Evolutionary conservation across 2,888 invertebrate genomes (phyloP), one percentile per base, ranked within the genome.

Genomic region (Marronus borbonicus): DNA sequence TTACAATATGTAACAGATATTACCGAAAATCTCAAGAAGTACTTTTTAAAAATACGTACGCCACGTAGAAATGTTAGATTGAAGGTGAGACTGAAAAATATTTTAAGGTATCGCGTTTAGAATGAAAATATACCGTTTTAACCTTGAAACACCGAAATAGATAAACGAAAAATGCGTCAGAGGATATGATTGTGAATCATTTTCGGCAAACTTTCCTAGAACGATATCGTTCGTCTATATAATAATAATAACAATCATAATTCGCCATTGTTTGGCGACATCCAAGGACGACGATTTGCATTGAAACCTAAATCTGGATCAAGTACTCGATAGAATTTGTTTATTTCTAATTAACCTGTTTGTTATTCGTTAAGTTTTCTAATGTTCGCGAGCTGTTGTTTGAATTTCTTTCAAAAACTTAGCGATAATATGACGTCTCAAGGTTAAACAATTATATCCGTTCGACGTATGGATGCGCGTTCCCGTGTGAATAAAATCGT

Each of bases 161-260:
- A 58, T 70, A 70, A 70, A 55, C 52, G 52, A 55, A 28, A 70
- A 28, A 70, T 70, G 55, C 52, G 70, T 55, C 70, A 70, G 70
- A 70, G 70, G 55, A 70, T 68, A 50, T 70, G 70, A 70, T 55
- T n/a, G 70, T 70, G 70, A 68, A 68, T 68, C 68, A 68, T 44
- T 68, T 50, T 68, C 14, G 52, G 68, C 28, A 50, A 28, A 68
- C 50, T 68, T 68, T 68, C 68, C 50, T 68, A 49, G 68, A 68
- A 68, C 68, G 68, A 68, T 68, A 68, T 28, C 28, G 49, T 68
- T 68, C 17, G 20, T 68, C 44, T 49, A 31, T 44, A 49, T 44
- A 49, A 12, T 49, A 17, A 49, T 50, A 68, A 50, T 68, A 68
- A 24, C 24, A 24, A 68, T 28, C 12, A 50, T 68, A 68, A 50